phyloP scores from a whole-genome alignment of 2,888 invertebrate species.

The Gisinianus flammeolus region DNA sequence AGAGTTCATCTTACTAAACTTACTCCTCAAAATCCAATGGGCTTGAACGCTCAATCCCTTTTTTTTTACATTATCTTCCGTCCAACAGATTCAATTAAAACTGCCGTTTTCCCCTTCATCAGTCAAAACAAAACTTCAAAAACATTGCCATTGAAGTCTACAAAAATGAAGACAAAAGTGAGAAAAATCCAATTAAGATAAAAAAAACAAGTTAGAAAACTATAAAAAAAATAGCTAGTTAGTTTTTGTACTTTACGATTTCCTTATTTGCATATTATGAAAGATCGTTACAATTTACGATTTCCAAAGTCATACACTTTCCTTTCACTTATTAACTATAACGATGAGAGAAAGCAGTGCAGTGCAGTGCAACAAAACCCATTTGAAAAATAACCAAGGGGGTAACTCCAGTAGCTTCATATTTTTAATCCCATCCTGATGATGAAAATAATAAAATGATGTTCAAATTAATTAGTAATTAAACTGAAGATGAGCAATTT shows the following conservation, averaged over 20 bases:
- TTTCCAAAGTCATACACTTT: background rate
- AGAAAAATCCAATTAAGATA: too few species aligned
- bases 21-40: too few species aligned
- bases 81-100: too few species aligned
- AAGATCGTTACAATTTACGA: background rate
- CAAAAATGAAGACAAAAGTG: too few species aligned
- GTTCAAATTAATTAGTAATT: background rate
- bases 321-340: background rate
- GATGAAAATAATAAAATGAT: background rate
- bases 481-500: background rate
- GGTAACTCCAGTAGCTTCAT: too few species aligned
- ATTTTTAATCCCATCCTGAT: background rate
- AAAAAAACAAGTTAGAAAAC: background rate
- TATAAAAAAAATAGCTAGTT: background rate
- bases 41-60: too few species aligned
- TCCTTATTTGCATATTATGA: background rate
- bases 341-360: background rate
- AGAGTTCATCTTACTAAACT: too few species aligned
- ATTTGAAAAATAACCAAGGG: background rate
- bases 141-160: too few species aligned
- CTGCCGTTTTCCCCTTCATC: too few species aligned
- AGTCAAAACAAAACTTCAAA: too few species aligned
- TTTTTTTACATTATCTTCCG: too few species aligned
- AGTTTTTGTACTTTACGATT: background rate
- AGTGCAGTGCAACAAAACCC: background rate